Evolutionary conservation across 2,888 invertebrate species (phyloP).

Genomic region (Hermodice carunculata): DNA sequence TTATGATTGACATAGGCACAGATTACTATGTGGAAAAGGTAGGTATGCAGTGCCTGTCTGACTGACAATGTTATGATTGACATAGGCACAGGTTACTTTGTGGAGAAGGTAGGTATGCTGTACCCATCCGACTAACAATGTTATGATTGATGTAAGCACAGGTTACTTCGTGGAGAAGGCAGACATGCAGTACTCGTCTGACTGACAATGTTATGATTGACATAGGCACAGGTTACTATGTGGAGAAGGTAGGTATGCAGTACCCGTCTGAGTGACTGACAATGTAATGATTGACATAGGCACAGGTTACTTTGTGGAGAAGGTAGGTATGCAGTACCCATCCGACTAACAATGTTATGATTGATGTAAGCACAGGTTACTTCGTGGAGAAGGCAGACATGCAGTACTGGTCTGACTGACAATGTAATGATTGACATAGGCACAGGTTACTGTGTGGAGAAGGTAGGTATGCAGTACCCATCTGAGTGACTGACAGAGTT

Average conservation of each 20-base stretch:
- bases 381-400: too few relatives aligned
- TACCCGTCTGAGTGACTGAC: too few relatives aligned
- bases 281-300: slow-evolving; percentile 95
- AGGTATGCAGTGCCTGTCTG: too few relatives aligned
- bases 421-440: slow-evolving; percentile 95
- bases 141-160: too few relatives aligned
- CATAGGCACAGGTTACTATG: slow-evolving; percentile 97
- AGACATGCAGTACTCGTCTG: too few relatives aligned
- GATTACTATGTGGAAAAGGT: slow-evolving; percentile 97
- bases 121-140: too few relatives aligned
- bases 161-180: too few relatives aligned
- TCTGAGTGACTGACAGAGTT: too few relatives aligned
- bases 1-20: slow-evolving; percentile 95
- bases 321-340: slow-evolving; percentile 77
- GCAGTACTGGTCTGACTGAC: too few relatives aligned
- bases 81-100: slow-evolving; percentile 97
- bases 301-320: slow-evolving; percentile 96
- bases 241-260: slow-evolving; percentile 85
- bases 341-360: too few relatives aligned
- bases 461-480: slow-evolving; percentile 80
- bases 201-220: slow-evolving; percentile 93
- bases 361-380: too few relatives aligned
- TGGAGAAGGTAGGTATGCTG: slow-evolving; percentile 82
- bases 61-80: slow-evolving; percentile 93
- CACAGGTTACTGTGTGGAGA: slow-evolving; percentile 96